Percentiles rank a stretch among this genome's conserved stretches.
Evolutionary conservation across 2,888 invertebrate genomes (phyloP).

Genomic region (Cephus spinipes): DNA sequence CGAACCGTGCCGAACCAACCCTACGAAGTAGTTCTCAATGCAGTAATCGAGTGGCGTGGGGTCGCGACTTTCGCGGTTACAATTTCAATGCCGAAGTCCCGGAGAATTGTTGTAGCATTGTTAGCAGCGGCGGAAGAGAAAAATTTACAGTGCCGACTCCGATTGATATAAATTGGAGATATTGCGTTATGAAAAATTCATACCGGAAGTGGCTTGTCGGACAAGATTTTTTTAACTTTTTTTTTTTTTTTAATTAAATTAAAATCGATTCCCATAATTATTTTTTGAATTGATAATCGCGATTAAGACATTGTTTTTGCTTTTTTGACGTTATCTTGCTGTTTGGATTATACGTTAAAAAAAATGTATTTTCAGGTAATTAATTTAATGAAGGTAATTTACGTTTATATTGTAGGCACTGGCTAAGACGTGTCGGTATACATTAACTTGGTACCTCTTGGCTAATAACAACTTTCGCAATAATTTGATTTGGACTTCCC

Average conservation of each 20-base stretch:
- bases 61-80: background rate
- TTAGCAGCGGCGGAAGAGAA: background rate
- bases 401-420: constrained; percentile 11
- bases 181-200: background rate
- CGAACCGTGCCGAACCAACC: background rate
- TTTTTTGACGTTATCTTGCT: background rate
- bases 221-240: background rate
- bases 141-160: background rate
- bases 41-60: constrained; percentile 24
- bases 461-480: constrained; percentile 32
- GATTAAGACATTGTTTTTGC: background rate
- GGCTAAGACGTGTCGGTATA: background rate
- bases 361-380: constrained; percentile 14
- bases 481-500: constrained; percentile 33
- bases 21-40: constrained; percentile 19
- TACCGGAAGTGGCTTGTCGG: background rate
- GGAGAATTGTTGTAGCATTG: background rate
- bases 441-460: constrained; percentile 12
- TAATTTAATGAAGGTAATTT: constrained; percentile 31
- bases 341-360: background rate
- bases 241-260: background rate
- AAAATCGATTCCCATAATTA: background rate
- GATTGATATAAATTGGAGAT: background rate
- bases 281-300: background rate
- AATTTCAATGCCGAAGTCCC: background rate